Percentiles rank a stretch among this genome's conserved stretches.
phyloP scores from a whole-genome alignment of 1,140 invertebrate species.

The Musca vetustissima region DNA sequence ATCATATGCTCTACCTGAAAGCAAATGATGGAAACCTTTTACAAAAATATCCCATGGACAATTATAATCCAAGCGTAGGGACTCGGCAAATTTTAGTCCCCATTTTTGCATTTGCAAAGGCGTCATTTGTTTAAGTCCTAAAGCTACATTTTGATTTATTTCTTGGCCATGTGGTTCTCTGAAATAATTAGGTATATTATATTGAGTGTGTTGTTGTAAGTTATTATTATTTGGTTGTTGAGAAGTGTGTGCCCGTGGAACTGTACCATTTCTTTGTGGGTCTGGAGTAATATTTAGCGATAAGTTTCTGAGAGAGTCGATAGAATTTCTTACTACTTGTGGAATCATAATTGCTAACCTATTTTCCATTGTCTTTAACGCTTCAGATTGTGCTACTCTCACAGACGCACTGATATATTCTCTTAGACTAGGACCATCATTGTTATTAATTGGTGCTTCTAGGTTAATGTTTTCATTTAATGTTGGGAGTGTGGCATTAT shows the following conservation, averaged over 20 bases:
- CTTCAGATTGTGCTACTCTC: not conserved
- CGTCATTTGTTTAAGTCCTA: not conserved
- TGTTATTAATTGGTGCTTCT: not conserved
- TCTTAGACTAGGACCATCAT: not conserved
- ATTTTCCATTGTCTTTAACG: not conserved
- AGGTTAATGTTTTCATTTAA: not conserved
- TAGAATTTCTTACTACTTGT: not conserved
- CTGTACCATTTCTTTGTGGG: not conserved
- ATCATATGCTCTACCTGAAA: not conserved
- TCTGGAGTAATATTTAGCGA: not conserved
- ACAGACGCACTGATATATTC: not conserved
- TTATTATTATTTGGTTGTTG: not conserved
- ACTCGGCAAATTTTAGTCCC: not conserved
- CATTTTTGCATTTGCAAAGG: constrained; percentile 4
- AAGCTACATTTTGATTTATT: not conserved
- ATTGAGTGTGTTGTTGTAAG: not conserved
- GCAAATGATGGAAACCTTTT: constrained; percentile 8
- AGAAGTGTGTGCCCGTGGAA: not conserved
- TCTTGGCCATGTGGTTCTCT: not conserved
- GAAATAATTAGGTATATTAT: not conserved
- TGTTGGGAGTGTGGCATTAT: not conserved
- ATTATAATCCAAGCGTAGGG: not conserved
- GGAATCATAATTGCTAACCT: not conserved
- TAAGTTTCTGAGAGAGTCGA: too few species aligned
- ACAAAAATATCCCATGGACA: not conserved